These are phyloP conservation scores for Jaculus jaculus DNA, from an alignment of 2,113 vertebrate genomes.

Conservation along the genomic window DNA sequence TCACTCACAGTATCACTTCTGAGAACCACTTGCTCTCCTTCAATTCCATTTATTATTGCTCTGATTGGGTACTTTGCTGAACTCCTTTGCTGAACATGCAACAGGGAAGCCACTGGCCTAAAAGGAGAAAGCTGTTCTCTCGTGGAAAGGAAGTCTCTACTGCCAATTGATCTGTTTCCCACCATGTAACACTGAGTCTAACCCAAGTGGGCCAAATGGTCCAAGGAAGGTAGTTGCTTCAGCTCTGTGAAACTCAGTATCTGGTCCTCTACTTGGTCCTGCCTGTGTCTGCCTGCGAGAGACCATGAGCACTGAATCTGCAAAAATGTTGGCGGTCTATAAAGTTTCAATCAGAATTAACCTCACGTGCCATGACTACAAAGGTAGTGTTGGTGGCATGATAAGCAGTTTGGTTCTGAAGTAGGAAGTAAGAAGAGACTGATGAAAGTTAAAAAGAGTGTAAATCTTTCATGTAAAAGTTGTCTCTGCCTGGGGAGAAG, in stretches of 20 bases:
- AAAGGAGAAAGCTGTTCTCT: background rate
- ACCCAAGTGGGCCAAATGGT: background rate
- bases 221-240: background rate
- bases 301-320: accelerated
- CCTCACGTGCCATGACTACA: background rate
- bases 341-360: background rate
- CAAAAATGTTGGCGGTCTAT: background rate
- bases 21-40: background rate
- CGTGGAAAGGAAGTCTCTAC: background rate
- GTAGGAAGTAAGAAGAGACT: background rate
- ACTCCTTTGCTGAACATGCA: background rate
- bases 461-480: background rate
- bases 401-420: background rate
- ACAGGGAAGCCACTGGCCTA: too few species aligned
- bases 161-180: background rate
- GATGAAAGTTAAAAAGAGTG: background rate
- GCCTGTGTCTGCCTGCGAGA: background rate
- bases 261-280: background rate
- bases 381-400: background rate
- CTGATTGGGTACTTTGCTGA: background rate
- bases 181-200: background rate
- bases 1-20: background rate
- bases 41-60: background rate
- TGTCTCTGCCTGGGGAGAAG: background rate
- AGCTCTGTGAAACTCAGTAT: background rate